Conservation (phyloP, 2,113 vertebrate species). For the Eulacestoma nigropectus region DNA sequence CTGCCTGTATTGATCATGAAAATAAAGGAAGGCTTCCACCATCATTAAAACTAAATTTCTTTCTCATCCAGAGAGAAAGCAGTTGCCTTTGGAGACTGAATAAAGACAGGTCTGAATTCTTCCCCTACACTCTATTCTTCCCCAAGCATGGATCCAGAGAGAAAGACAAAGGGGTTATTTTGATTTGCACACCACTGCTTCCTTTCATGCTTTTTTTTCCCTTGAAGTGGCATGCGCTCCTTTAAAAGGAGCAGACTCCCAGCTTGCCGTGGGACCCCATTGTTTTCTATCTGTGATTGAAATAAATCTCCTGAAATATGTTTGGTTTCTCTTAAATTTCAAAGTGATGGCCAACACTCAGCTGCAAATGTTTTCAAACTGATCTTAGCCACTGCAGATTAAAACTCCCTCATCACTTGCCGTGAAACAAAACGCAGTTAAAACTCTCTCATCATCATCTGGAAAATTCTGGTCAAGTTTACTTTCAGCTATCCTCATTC, state of each 20-base stretch:
- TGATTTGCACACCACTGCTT: conserved; percentile 30
- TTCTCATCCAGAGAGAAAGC: background rate
- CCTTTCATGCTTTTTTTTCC: background rate
- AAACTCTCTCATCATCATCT: background rate
- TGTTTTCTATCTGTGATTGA: background rate
- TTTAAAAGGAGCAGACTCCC: conserved; percentile 3
- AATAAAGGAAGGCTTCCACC: conserved; percentile 27
- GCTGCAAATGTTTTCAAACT: background rate
- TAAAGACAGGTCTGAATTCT: conserved; percentile 24
- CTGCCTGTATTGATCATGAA: conserved; percentile 52
- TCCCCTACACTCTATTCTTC: conserved; percentile 26
- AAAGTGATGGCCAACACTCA: background rate
- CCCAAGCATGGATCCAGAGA: background rate
- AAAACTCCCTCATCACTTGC: background rate
- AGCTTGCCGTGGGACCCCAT: background rate
- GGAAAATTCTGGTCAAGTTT: background rate
- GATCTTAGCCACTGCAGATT: background rate
- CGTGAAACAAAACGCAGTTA: background rate
- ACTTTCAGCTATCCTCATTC: background rate
- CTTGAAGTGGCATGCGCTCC: background rate
- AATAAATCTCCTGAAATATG: background rate
- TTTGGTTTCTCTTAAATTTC: conserved; percentile 15
- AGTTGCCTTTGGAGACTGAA: background rate
- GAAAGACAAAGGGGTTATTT: conserved; percentile 22
- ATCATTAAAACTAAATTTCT: background rate